phyloP scores from a whole-genome alignment of 1,140 invertebrate species.

The Helicoverpa armigera region DNA sequence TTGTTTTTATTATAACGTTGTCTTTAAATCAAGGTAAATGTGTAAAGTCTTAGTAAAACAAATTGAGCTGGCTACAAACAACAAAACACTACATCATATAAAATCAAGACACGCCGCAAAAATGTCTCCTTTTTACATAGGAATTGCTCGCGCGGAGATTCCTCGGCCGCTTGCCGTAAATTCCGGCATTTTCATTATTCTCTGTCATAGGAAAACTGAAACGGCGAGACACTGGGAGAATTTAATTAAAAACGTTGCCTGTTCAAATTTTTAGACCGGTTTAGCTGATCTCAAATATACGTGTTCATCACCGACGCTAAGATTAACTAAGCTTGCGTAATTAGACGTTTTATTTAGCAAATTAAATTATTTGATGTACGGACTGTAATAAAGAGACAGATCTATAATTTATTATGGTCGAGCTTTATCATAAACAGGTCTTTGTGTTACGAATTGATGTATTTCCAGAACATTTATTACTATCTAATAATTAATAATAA shows the following conservation, averaged over 20 bases:
- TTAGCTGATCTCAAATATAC: constrained; percentile 18
- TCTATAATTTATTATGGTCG: too few relatives aligned
- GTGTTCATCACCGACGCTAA: background rate
- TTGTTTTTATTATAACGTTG: too few relatives aligned
- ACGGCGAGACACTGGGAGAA: constrained; percentile 65
- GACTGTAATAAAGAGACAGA: background rate
- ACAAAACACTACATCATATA: constrained; percentile 52
- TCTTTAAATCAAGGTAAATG: background rate
- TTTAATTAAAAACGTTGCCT: constrained; percentile 73
- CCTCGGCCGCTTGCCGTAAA: constrained; percentile 60
- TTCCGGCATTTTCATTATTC: constrained; percentile 76
- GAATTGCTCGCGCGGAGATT: constrained; percentile 62
- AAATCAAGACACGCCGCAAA: constrained; percentile 65
- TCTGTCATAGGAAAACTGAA: constrained; percentile 75
- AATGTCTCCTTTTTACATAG: constrained; percentile 66
- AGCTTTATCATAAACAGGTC: too few relatives aligned
- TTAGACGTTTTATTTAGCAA: background rate
- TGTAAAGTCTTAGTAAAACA: constrained; percentile 22
- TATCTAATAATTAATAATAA: too few relatives aligned
- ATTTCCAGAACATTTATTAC: background rate
- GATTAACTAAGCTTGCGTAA: constrained; percentile 11
- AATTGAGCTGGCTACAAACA: constrained; percentile 20
- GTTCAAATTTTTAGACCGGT: constrained; percentile 43
- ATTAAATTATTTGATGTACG: background rate
- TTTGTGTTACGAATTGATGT: background rate